Conservation (phyloP, 2,888 invertebrate species). For the Apocheima hispidaria region DNA sequence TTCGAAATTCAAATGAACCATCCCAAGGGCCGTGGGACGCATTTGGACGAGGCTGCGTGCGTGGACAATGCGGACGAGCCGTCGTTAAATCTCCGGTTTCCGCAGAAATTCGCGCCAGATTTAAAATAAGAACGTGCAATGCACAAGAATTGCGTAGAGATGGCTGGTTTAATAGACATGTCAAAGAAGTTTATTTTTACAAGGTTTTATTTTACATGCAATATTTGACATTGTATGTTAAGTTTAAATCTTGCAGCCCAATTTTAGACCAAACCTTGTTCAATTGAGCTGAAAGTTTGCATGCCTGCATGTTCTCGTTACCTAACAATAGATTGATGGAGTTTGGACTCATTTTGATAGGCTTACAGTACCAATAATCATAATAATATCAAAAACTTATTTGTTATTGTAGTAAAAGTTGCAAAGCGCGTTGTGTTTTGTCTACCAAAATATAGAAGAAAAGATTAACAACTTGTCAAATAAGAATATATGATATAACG, state of each 20-base stretch:
- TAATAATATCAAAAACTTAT: not conserved
- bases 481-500: too few relatives aligned
- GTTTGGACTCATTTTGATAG: too few relatives aligned
- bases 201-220: too few relatives aligned
- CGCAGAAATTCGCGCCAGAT: conserved; percentile 77
- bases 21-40: conserved; percentile 66
- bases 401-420: not conserved
- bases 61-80: conserved; percentile 81
- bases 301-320: too few relatives aligned
- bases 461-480: too few relatives aligned
- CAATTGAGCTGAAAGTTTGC: too few relatives aligned
- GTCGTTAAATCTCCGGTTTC: conserved; percentile 82
- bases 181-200: too few relatives aligned
- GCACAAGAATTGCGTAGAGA: conserved; percentile 61
- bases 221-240: too few relatives aligned
- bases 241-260: too few relatives aligned
- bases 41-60: conserved; percentile 71
- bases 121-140: conserved; percentile 77
- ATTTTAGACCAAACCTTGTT: too few relatives aligned
- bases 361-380: too few relatives aligned
- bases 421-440: not conserved
- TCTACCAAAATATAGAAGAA: not conserved
- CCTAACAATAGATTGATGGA: too few relatives aligned
- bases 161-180: conserved; percentile 34
- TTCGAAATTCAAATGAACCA: conserved; percentile 76